Evolutionary conservation across 2,888 invertebrate genomes (phyloP).

Genomic region (Callyntrura sp.): DNA sequence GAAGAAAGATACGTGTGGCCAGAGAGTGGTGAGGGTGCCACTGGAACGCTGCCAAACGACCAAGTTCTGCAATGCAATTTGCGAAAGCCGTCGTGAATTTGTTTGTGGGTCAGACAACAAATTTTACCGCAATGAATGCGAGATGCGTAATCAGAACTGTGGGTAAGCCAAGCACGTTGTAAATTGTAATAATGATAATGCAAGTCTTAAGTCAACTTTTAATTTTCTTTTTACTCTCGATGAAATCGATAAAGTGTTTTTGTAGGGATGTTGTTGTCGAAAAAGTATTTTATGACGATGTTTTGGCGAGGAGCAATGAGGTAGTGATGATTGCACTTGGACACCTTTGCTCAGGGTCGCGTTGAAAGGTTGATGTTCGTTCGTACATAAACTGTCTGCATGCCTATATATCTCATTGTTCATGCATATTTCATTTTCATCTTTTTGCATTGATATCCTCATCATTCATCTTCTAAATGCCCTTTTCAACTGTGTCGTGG

Average conservation of each 20-base stretch:
- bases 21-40: conserved; percentile 93
- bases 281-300: not conserved
- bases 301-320: conserved; percentile 1
- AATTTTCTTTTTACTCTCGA: conserved; percentile 47
- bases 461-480: conserved; percentile 10
- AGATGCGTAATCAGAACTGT: conserved; percentile 96
- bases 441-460: not conserved
- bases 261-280: not conserved
- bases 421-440: not conserved
- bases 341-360: conserved; percentile 43
- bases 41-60: conserved; percentile 94
- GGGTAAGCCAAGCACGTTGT: conserved; percentile 87
- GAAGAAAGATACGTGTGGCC: conserved; percentile 92
- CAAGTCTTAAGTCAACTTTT: conserved; percentile 47
- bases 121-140: conserved; percentile 95
- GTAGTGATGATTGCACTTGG: conserved; percentile 9
- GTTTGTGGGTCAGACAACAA: conserved; percentile 95
- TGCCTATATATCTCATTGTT: not conserved
- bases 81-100: conserved; percentile 89
- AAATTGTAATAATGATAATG: not conserved
- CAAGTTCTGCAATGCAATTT: conserved; percentile 91
- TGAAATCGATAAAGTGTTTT: conserved; percentile 2
- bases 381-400: conserved; percentile 1
- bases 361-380: conserved; percentile 53
- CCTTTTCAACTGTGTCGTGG: not conserved